Evolutionary conservation across 2,113 vertebrate species (phyloP), one percentile per base, ranked within the genome.

Genomic region (Diglossa brunneiventris): DNA sequence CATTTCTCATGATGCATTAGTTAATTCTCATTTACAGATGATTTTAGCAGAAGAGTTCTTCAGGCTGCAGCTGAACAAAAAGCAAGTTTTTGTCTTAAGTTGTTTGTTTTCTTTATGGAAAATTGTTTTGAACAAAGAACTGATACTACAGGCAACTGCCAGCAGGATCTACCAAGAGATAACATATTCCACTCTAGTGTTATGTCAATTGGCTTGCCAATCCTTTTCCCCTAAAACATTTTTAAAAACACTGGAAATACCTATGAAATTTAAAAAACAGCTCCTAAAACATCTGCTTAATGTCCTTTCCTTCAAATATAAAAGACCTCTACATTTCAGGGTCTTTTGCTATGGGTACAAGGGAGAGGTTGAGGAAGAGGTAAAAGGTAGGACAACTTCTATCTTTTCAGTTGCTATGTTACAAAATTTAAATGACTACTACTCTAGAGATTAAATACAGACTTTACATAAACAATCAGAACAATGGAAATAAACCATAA

Each of bases 261-360:
- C 86, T 94, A 96, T 41, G 90, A 93, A 95, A 92, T 90, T 88
- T 93, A 94, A 62, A 95, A 97, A 97, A 96, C 81, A 92, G 94
- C 83, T 97, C 93, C 94, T 94, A 86, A 93, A 95, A 95, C 93
- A 95, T 95, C 94, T 96, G 80, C 88, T 96, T 95, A 97, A 95
- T 93, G 92, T 84, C 94, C 95, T 94, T 96, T 95, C 85, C 76
- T 89, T 90, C 90, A 81, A 94, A 87, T 74, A 92, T 46, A 89
- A 89, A 90, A 91, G 85, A 90, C 80, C 79, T 92, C 79, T 35
- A 64, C 15, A 37, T 78, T 84, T 81, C 55, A 72, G 72, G 50
- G 61, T 92, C 73, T 89, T 94, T 82, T 86, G 35, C 73, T 81
- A 64, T 33, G 49, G 80, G 26, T 72, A 41, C 42, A 61, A 75